These are phyloP conservation scores for Phymorhynchus buccinoides DNA, from an alignment of 1,140 invertebrate species.

Conservation along the genomic window DNA sequence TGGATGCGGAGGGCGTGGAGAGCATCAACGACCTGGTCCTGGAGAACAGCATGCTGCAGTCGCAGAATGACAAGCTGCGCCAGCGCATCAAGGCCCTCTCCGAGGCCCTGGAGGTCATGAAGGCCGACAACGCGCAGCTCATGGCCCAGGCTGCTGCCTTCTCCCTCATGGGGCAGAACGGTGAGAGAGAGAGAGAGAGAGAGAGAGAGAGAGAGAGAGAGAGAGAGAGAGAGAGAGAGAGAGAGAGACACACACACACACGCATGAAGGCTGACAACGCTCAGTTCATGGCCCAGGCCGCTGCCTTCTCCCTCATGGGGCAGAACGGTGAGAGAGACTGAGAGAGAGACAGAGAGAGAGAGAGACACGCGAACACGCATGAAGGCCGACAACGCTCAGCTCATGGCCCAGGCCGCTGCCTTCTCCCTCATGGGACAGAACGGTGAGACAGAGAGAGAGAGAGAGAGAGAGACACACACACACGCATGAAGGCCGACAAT, in stretches of 20 bases:
- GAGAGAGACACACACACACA: too few species aligned
- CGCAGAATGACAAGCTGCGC: constrained; percentile 88
- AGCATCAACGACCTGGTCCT: constrained; percentile 94
- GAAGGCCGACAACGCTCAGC: constrained; percentile 84
- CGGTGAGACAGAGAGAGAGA: too few species aligned
- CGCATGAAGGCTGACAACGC: constrained; percentile 88
- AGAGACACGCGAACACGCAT: too few species aligned
- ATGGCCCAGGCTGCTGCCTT: constrained; percentile 83
- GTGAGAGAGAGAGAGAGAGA: too few species aligned
- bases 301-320: constrained; percentile 64
- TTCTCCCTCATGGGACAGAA: constrained; percentile 49
- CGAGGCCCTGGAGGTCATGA: constrained; percentile 93
- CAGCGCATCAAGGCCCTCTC: constrained; percentile 93
- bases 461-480: too few species aligned
- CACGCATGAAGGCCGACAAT: too few species aligned
- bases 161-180: constrained; percentile 50
- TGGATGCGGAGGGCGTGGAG: constrained; percentile 89
- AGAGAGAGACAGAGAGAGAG: too few species aligned
- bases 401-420: constrained; percentile 85
- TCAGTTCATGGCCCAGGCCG: constrained; percentile 86
- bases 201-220: too few species aligned
- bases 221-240: too few species aligned
- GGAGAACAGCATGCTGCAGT: constrained; percentile 94
- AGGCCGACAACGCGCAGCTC: constrained; percentile 84
- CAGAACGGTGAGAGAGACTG: constrained; percentile 70